These are phyloP conservation scores for Emys orbicularis DNA, from an alignment of 2,797 vertebrate genomes.

Conservation along the genomic window DNA sequence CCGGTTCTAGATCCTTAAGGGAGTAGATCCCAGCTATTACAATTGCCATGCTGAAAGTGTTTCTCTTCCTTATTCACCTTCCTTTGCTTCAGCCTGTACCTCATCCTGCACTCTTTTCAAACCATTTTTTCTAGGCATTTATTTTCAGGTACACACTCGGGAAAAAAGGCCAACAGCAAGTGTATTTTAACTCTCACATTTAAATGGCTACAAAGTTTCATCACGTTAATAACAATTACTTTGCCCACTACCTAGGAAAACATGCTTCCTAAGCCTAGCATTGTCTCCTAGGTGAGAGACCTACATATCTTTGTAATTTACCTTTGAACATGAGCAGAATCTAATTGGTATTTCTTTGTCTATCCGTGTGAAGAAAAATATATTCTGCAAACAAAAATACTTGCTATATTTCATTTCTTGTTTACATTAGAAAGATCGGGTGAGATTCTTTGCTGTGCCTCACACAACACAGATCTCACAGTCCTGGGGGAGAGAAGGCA, in stretches of 20 bases:
- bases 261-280: background rate
- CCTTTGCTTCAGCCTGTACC: background rate
- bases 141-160: background rate
- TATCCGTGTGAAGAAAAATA: background rate
- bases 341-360: background rate
- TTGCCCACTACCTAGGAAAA: background rate
- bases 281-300: background rate
- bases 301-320: background rate
- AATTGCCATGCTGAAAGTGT: background rate
- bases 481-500: background rate
- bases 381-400: background rate
- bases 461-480: accelerated
- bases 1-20: background rate
- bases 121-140: background rate
- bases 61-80: background rate
- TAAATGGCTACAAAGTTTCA: background rate
- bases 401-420: background rate
- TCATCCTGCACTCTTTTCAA: background rate
- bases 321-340: background rate
- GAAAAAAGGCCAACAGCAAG: background rate
- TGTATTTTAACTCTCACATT: background rate
- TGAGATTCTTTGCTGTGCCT: background rate
- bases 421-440: background rate
- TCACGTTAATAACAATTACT: background rate
- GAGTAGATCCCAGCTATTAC: background rate